Conservation (phyloP, 2,113 vertebrate species). For the Hepsetus odoe region DNA sequence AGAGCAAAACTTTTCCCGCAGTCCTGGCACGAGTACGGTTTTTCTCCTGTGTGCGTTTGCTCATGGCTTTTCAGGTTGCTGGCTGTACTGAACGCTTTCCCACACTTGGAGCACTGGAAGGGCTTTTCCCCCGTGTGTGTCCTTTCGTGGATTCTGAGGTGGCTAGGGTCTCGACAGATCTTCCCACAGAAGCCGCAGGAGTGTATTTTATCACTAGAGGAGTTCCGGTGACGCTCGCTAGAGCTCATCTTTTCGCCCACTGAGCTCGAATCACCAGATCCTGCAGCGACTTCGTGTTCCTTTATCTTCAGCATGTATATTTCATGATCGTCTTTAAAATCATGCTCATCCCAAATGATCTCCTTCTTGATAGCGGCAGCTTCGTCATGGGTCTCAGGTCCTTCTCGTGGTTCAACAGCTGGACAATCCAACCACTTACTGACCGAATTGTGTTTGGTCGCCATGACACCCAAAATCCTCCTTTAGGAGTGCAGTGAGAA, state of each 20-base stretch:
- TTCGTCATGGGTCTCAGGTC: neutral
- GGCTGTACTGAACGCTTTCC: neutral
- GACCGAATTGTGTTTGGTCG: neutral
- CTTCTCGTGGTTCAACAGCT: neutral
- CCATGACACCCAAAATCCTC: neutral
- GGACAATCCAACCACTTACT: neutral
- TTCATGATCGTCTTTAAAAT: neutral
- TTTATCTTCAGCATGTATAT: neutral
- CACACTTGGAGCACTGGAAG: neutral
- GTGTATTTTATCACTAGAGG: neutral
- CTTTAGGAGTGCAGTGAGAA: neutral
- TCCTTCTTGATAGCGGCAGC: neutral
- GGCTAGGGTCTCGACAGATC: neutral
- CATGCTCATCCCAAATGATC: neutral
- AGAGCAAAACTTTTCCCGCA: neutral
- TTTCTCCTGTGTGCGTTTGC: neutral
- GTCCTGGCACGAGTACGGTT: neutral
- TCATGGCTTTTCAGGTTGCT: conserved; percentile 6
- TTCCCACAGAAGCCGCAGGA: neutral
- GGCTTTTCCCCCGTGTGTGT: neutral
- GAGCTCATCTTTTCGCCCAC: neutral
- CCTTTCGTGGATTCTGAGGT: neutral
- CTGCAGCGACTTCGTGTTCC: neutral
- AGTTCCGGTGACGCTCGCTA: neutral
- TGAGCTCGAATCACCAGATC: neutral